Conservation (phyloP, 2,888 invertebrate species). For the Baronia brevicornis region DNA sequence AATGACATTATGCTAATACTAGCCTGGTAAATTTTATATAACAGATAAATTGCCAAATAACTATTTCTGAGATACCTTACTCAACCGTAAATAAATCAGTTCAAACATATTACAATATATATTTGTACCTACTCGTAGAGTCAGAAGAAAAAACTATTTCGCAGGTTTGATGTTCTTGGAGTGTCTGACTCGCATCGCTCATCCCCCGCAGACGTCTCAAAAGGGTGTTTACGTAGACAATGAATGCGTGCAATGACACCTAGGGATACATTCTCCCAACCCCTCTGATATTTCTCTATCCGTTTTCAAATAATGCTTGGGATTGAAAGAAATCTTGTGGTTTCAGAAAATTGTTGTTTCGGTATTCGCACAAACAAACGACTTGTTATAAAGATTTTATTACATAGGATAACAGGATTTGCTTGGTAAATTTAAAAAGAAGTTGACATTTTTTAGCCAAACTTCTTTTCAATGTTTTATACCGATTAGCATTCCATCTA, state of each 20-base stretch:
- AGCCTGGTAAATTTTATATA: too few relatives aligned
- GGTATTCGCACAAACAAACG: conserved; percentile 9
- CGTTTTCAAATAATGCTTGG: conserved; percentile 33
- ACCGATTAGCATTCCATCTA: too few relatives aligned
- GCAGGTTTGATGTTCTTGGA: conserved; percentile 31
- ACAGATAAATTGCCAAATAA: too few relatives aligned
- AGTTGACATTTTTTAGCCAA: not conserved
- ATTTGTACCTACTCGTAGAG: too few relatives aligned
- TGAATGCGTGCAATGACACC: conserved; percentile 39
- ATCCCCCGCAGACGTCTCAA: conserved; percentile 55
- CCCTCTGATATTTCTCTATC: conserved; percentile 46
- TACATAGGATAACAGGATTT: too few relatives aligned
- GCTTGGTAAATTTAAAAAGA: conserved; percentile 4
- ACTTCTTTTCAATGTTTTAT: conserved; percentile 1
- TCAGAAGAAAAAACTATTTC: conserved; percentile 21
- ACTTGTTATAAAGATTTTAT: conserved; percentile 8
- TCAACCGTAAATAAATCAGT: too few relatives aligned
- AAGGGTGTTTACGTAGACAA: conserved; percentile 57
- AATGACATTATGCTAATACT: too few relatives aligned
- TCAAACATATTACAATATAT: too few relatives aligned
- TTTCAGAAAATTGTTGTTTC: conserved; percentile 19
- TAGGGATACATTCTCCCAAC: conserved; percentile 38
- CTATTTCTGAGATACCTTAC: too few relatives aligned
- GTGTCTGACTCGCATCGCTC: conserved; percentile 30
- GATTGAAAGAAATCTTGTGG: conserved; percentile 19